These are phyloP conservation scores for Synanceia verrucosa DNA, from an alignment of 2,797 vertebrate genomes.

Conservation along the genomic window DNA sequence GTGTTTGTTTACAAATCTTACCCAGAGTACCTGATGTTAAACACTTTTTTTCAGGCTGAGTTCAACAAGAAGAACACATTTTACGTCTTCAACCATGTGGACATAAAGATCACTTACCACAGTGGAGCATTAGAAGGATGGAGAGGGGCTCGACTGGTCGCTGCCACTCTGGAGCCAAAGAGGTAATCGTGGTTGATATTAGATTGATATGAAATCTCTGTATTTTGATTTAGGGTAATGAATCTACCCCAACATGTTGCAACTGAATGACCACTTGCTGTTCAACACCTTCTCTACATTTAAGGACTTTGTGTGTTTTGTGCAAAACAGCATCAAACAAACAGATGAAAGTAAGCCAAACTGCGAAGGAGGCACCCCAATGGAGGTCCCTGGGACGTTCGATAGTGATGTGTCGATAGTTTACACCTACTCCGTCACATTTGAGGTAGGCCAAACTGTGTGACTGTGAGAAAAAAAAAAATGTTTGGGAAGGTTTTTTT, in stretches of 20 bases:
- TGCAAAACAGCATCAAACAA: conserved; percentile 84
- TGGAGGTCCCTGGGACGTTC: conserved; percentile 87
- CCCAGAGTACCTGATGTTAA: background rate
- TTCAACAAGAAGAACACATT: conserved; percentile 91
- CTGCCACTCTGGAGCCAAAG: conserved; percentile 88
- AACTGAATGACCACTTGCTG: background rate
- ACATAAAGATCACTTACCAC: conserved; percentile 91
- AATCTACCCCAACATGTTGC: background rate
- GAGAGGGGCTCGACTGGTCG: conserved; percentile 86
- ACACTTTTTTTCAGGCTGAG: conserved; percentile 80
- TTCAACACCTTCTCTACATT: background rate
- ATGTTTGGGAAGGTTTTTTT: background rate
- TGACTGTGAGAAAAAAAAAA: background rate
- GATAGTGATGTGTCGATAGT: conserved; percentile 79
- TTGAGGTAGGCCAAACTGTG: conserved; percentile 78
- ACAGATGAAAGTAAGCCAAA: conserved; percentile 69
- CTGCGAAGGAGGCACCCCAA: conserved; percentile 82
- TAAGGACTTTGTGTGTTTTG: conserved; percentile 19
- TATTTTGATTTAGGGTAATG: background rate
- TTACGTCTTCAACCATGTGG: conserved; percentile 93
- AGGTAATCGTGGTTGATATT: conserved; percentile 77
- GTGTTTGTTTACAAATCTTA: background rate
- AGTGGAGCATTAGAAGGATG: conserved; percentile 82
- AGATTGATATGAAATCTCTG: background rate
- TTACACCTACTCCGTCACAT: conserved; percentile 90